A percentile compares a stretch with the other conserved stretches of the same genome.
phyloP scores from a whole-genome alignment of 2,797 vertebrate genomes.

The Coregonus ussuriensis region DNA sequence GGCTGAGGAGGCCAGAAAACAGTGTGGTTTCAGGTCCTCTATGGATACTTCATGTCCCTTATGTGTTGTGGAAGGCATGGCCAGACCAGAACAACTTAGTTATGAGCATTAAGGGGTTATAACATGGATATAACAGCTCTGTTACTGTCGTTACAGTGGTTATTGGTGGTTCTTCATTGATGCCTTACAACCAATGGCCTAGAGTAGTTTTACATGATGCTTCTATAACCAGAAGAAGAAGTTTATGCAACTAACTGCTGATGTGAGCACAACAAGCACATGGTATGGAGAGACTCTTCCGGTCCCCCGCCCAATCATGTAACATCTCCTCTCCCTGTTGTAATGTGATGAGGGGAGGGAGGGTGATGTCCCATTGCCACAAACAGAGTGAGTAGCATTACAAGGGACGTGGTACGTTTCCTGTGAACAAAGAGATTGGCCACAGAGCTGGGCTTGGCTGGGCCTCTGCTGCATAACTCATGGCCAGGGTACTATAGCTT shows the following conservation, averaged over 20 bases:
- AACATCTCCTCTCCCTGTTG: background rate
- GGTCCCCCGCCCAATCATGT: background rate
- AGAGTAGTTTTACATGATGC: background rate
- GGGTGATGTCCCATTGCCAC: background rate
- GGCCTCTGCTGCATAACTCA: conserved; percentile 18
- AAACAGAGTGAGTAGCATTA: background rate
- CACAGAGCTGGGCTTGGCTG: background rate
- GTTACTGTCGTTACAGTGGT: background rate
- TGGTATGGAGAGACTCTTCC: background rate
- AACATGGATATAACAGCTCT: background rate
- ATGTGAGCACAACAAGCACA: background rate
- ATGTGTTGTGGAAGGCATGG: background rate
- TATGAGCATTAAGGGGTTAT: background rate
- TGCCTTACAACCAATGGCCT: background rate
- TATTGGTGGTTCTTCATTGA: background rate
- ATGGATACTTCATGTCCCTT: background rate
- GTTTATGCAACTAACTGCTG: background rate
- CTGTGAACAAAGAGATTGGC: conserved; percentile 5
- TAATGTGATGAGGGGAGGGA: background rate
- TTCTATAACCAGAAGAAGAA: background rate
- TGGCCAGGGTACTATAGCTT: background rate
- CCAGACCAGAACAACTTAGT: background rate
- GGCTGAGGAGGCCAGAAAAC: background rate
- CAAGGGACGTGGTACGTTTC: background rate
- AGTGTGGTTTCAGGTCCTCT: background rate